Conservation (phyloP, 2,113 vertebrate species). For the Axis porcinus region DNA sequence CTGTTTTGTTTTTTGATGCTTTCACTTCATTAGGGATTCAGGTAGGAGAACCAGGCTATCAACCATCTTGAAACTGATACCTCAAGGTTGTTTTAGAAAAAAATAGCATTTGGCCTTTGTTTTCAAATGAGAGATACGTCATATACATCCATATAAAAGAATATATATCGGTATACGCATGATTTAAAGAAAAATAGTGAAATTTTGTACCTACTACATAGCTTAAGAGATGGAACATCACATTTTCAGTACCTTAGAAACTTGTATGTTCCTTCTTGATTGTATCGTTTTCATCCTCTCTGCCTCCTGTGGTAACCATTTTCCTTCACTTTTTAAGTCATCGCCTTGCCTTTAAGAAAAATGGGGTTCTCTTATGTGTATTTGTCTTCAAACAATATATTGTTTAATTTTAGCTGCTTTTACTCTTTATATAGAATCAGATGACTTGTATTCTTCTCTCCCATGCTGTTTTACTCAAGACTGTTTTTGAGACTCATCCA, state of each 20-base stretch:
- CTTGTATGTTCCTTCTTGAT: neutral
- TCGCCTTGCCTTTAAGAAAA: neutral
- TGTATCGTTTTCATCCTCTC: neutral
- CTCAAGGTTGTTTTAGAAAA: neutral
- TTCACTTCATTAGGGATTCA: neutral
- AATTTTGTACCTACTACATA: neutral
- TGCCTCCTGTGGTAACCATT: neutral
- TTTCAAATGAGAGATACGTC: neutral
- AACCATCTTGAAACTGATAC: neutral
- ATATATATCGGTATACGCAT: neutral
- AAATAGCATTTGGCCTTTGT: neutral
- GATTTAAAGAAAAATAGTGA: neutral
- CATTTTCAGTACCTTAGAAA: neutral
- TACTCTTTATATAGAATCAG: neutral
- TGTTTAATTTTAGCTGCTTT: constrained; percentile 16
- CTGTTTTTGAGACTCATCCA: neutral
- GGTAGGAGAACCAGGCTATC: neutral
- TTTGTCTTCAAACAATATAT: neutral
- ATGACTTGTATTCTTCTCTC: neutral
- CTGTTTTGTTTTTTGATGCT: neutral
- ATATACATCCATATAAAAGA: neutral
- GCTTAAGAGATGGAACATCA: neutral
- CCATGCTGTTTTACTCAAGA: neutral
- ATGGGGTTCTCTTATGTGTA: neutral
- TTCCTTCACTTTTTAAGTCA: neutral